Evolutionary conservation across 2,113 vertebrate species (phyloP).

Genomic region (Anas platyrhynchos): DNA sequence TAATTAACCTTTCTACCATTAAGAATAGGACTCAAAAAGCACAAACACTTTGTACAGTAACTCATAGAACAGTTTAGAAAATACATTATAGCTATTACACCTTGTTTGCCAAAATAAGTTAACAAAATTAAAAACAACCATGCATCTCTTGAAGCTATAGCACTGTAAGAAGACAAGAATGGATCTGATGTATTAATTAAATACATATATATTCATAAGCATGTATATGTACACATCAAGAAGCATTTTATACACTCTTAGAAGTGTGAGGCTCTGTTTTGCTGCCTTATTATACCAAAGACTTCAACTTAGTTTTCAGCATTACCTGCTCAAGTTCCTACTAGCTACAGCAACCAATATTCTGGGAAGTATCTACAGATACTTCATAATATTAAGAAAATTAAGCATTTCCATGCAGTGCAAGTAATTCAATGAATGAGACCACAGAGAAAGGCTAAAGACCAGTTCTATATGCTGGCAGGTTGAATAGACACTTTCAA

Average conservation of each 20-base stretch:
- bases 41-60: neutral
- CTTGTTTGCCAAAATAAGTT: neutral
- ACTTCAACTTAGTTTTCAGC: neutral
- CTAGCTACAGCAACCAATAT: neutral
- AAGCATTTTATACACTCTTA: neutral
- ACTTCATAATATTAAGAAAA: neutral
- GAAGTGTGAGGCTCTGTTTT: neutral
- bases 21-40: neutral
- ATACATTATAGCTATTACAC: neutral
- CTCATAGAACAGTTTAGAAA: neutral
- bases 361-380: neutral
- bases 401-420: neutral
- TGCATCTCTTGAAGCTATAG: neutral
- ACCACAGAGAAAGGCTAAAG: neutral
- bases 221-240: neutral
- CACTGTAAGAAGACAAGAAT: neutral
- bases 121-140: neutral
- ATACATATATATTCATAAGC: neutral
- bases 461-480: neutral
- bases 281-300: neutral
- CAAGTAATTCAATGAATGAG: neutral
- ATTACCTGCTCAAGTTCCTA: neutral
- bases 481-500: neutral
- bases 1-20: neutral
- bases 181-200: neutral